Base-by-base conservation (phyloP, 2,888 invertebrate genomes). In the Parelbella ahira region DNA sequence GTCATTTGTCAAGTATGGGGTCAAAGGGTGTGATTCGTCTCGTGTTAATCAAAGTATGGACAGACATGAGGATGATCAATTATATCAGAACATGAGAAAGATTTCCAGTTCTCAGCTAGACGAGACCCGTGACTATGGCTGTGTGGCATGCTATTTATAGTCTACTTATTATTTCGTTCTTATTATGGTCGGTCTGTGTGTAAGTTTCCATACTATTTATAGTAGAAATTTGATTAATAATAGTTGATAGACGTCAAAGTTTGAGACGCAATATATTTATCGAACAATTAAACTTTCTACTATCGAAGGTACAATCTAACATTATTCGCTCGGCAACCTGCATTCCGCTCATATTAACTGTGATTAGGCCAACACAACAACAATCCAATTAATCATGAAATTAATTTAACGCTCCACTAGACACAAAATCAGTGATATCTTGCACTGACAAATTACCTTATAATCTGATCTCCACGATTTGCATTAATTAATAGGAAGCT, bases 1-100 rank as follows among this genome's bases (percentile, higher is more conserved):
- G 71, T 65, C 72, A 77, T 79, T 79, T 79, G 79, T 80, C 79
- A 80, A 68, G 56, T 47, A 54, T 50, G 44, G 58, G 73, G 77
- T 77, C 78, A 73, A 60, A 72, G 75, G 74, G 72, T 66, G 68
- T 56, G 62, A 76, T 72, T 63, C 68, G 71, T 68, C 70, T 70
- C 66, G 60, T 65, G 64, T 63, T 76, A 74, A 79, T 77, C 77
- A 76, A 74, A 67, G 58, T 48, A 67, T 53, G 45, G 68, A 67
- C 70, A 60, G 70, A 66, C 58, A 50, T 47, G 45, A 39, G 56
- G 66, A 68, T 69, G 75, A 80, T 80, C 68, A 68, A 78, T 80
- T 63, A 69, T 65, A 50, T 48, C 48, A 25, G 37, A 44, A 42
- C 41, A 42, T 42, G 41, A 27, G 41, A 41, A 41, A 13, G 3